Evolutionary conservation across 2,113 vertebrate genomes (phyloP).

Genomic region (Neogale vison): DNA sequence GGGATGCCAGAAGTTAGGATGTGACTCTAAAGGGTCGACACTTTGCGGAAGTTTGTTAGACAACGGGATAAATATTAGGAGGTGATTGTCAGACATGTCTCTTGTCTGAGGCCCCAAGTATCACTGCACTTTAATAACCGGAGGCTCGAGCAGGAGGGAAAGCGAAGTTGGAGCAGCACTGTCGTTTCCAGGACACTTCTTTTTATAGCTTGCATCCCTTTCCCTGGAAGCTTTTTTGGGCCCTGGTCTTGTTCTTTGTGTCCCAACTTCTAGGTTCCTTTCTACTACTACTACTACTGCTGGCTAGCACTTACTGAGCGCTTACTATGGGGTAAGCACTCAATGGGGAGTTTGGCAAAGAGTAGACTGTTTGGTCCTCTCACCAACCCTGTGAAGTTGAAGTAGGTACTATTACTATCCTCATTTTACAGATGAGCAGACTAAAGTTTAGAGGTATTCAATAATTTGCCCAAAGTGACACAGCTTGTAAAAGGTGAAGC

Average conservation of each 20-base stretch:
- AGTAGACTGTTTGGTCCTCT: not conserved
- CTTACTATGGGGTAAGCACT: conserved; percentile 20
- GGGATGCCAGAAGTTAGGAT: not conserved
- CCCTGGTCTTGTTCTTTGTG: not conserved
- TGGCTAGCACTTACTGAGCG: not conserved
- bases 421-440: not conserved
- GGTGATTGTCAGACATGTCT: not conserved
- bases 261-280: not conserved
- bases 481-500: not conserved
- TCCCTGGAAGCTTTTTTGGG: not conserved
- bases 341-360: not conserved
- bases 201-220: not conserved
- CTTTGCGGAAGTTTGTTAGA: not conserved
- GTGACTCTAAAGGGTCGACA: not conserved
- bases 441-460: conserved; percentile 4
- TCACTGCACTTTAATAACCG: conserved; percentile 60
- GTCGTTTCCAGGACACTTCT: not conserved
- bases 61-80: not conserved
- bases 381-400: not conserved
- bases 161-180: not conserved
- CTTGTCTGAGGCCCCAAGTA: not conserved
- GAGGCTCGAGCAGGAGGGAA: not conserved
- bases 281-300: not conserved
- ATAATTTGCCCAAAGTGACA: not conserved
- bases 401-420: not conserved